A percentile compares a stretch with the other conserved stretches of the same genome.
These are phyloP conservation scores for Cranoglanis bouderius DNA, from an alignment of 2,113 vertebrate species.

Conservation along the genomic window DNA sequence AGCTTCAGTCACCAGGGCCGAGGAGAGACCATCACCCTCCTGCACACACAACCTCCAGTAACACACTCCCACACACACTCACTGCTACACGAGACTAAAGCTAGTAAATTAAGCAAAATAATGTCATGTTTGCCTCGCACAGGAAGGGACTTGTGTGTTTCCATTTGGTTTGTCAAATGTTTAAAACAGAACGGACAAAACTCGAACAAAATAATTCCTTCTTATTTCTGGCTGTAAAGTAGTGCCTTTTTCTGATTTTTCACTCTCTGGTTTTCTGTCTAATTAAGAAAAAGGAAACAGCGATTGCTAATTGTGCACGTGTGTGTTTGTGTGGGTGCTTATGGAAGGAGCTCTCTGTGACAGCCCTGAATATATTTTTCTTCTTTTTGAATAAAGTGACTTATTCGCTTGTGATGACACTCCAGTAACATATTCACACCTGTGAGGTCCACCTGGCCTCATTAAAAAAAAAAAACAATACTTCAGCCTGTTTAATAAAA, in stretches of 20 bases:
- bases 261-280: neutral
- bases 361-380: constrained; percentile 47
- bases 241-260: neutral
- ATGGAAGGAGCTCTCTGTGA: constrained; percentile 54
- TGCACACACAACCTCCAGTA: constrained; percentile 10
- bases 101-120: constrained; percentile 16
- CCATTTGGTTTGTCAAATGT: neutral
- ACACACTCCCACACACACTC: constrained; percentile 17
- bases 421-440: constrained; percentile 42
- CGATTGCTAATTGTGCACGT: constrained; percentile 54
- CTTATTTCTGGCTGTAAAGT: neutral
- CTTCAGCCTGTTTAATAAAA: neutral
- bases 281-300: constrained; percentile 27
- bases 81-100: neutral
- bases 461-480: neutral
- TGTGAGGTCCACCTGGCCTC: neutral
- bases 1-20: constrained; percentile 67
- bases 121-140: neutral
- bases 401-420: constrained; percentile 57
- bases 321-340: constrained; percentile 48
- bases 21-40: constrained; percentile 27
- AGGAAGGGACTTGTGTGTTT: neutral
- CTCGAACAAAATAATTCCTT: neutral
- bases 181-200: neutral
- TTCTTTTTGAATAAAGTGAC: constrained; percentile 44